Evolutionary conservation across 1,140 invertebrate species (phyloP), one percentile per base, ranked within the genome.

Genomic region (Formica exsecta): DNA sequence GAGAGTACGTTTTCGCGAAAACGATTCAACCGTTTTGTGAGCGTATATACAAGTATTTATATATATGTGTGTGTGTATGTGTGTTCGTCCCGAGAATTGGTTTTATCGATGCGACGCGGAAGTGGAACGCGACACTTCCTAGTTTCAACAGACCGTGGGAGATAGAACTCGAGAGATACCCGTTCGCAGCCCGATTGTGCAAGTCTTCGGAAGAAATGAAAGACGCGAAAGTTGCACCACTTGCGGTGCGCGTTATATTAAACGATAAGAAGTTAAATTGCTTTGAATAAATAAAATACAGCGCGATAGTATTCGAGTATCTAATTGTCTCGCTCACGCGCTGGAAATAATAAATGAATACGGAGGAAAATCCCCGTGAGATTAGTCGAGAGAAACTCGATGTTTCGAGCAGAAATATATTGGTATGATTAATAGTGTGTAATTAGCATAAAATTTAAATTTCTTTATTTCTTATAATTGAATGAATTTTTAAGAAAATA

Each of bases 41-140:
- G 13, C n/a, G 2, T 62, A 11, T 61, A 16, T 41, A 16, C 41
- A 44, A 44, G 9, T 44, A 44, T 25, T 5, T 75, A 41, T 25
- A 16, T 13, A 5, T 61, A 8, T 7, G 16, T 36, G 0, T 38
- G 4, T 25, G n/a, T 36, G 7, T 8, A 36, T 7, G 25, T 16
- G 32, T 22, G 51, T 44, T 83, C 68, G 44, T 66, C 22, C 61
- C 44, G 61, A 65, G 59, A 77, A 85, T 76, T 77, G 81, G 59
- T 85, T 77, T 85, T 85, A 85, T 85, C 81, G 81, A 85, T 65
- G 44, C 81, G 51, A n/a, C 73, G 44, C n/a, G 73, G 9, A 85
- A 85, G 44, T 85, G 81, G 61, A 65, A 65, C 61, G 16, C 13
- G 73, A 85, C 81, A 85, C 73, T 84, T 70, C 48, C 77, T 70